A percentile compares a stretch with the other conserved stretches of the same genome.
Conservation (phyloP, 2,888 invertebrate species). For the Molorchus minor region DNA sequence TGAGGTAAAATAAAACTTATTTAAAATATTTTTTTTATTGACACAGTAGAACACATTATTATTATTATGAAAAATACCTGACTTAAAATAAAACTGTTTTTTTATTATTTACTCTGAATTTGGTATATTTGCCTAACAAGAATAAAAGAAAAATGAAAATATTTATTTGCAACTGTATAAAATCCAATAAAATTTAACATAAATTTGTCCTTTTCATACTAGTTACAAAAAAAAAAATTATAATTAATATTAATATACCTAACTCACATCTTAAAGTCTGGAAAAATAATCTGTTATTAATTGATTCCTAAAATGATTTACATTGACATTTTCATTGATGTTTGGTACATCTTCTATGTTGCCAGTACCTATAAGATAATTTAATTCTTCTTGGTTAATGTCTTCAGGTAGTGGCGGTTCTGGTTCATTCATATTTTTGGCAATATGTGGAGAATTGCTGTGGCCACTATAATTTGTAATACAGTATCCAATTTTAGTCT, state of each 20-base stretch:
- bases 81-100: background rate
- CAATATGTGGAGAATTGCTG: background rate
- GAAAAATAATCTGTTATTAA: constrained; percentile 7
- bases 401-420: constrained; percentile 9
- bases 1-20: background rate
- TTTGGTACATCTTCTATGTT: background rate
- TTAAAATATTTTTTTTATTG: background rate
- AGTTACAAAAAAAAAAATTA: no score
- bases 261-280: background rate
- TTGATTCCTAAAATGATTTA: background rate
- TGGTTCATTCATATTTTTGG: background rate
- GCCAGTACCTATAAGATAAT: constrained; percentile 3
- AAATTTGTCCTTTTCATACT: no score
- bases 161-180: no score
- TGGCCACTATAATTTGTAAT: constrained; percentile 1
- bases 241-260: no score
- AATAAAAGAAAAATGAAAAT: no score
- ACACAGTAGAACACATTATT: background rate
- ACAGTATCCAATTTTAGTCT: background rate
- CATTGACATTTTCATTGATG: background rate
- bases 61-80: background rate
- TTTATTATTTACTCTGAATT: no score
- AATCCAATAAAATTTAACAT: no score
- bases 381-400: constrained; percentile 2
- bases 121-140: no score